Percentiles rank a stretch among this genome's conserved stretches.
These are phyloP conservation scores for Carpatolechia fugitivella DNA, from an alignment of 2,888 invertebrate species.

Conservation along the genomic window DNA sequence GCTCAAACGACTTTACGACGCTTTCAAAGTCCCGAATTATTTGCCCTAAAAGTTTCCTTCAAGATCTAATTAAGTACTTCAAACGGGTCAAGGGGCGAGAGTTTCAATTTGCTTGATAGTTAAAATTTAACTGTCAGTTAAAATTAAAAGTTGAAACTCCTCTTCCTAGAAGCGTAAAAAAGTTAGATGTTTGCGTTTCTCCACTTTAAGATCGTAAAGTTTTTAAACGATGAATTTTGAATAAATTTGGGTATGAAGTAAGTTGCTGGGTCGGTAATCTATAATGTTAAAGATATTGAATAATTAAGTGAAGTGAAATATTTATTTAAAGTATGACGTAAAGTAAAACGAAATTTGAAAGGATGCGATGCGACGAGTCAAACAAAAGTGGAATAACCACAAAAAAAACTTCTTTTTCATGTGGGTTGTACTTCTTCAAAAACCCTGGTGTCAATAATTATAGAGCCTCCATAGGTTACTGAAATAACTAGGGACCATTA, in stretches of 20 bases:
- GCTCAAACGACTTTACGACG: neutral
- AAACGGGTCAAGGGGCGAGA: neutral
- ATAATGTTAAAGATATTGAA: too few relatives aligned
- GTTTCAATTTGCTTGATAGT: slow-evolving; percentile 6
- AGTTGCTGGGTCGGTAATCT: too few relatives aligned
- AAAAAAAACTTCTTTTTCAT: too few relatives aligned
- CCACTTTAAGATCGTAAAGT: neutral
- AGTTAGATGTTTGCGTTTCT: neutral
- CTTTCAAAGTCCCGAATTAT: neutral
- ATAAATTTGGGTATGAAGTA: neutral
- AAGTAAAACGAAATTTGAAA: too few relatives aligned
- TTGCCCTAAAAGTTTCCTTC: neutral
- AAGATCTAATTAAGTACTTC: neutral
- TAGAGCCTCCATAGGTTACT: too few relatives aligned
- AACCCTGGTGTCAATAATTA: too few relatives aligned
- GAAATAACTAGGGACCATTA: too few relatives aligned
- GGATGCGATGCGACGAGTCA: too few relatives aligned
- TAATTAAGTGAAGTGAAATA: too few relatives aligned
- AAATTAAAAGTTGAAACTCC: neutral
- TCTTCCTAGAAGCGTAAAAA: neutral
- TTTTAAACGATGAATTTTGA: neutral
- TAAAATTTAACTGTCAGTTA: slow-evolving; percentile 5
- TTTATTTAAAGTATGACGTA: too few relatives aligned
- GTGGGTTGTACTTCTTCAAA: too few relatives aligned
- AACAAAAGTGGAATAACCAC: too few relatives aligned